Percentiles rank a stretch among this genome's conserved stretches.
Conservation (phyloP, 2,113 vertebrate genomes). For the Dryoscopus gambensis region DNA sequence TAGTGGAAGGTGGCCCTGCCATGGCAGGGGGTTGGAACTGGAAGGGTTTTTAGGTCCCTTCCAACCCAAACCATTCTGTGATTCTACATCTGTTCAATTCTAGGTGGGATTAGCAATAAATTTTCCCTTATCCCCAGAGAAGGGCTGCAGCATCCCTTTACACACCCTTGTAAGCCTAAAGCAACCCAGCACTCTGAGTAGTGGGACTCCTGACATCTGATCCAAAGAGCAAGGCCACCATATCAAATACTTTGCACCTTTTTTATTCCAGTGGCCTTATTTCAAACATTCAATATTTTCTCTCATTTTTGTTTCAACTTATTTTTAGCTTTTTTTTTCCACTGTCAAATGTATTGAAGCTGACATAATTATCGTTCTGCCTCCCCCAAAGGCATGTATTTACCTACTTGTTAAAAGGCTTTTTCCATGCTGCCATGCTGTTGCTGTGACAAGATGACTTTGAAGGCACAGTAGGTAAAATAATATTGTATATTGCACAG, state of each 20-base stretch:
- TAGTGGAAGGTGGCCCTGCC: not conserved
- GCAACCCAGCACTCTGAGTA: not conserved
- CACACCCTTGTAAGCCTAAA: not conserved
- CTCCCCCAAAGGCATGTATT: conserved; percentile 74
- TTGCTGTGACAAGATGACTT: conserved; percentile 77
- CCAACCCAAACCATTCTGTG: not conserved
- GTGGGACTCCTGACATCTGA: not conserved
- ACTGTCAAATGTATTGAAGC: conserved; percentile 68
- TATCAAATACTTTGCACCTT: not conserved
- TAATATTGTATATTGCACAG: conserved; percentile 73
- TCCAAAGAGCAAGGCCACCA: not conserved
- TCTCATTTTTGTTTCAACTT: conserved; percentile 63
- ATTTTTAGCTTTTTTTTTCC: conserved; percentile 65
- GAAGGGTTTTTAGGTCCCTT: not conserved
- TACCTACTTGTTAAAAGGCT: conserved; percentile 76
- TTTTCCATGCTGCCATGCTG: conserved; percentile 73
- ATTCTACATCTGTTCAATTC: not conserved
- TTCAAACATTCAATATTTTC: conserved; percentile 61
- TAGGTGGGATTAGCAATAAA: not conserved
- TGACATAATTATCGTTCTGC: conserved; percentile 75
- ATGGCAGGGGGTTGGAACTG: not conserved
- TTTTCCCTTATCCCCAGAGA: not conserved
- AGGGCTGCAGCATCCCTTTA: not conserved
- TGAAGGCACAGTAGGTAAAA: conserved; percentile 78
- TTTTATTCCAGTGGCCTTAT: not conserved